Evolutionary conservation across 2,888 invertebrate genomes (phyloP), one percentile per base, ranked within the genome.

Genomic region (Clusia tigrina): DNA sequence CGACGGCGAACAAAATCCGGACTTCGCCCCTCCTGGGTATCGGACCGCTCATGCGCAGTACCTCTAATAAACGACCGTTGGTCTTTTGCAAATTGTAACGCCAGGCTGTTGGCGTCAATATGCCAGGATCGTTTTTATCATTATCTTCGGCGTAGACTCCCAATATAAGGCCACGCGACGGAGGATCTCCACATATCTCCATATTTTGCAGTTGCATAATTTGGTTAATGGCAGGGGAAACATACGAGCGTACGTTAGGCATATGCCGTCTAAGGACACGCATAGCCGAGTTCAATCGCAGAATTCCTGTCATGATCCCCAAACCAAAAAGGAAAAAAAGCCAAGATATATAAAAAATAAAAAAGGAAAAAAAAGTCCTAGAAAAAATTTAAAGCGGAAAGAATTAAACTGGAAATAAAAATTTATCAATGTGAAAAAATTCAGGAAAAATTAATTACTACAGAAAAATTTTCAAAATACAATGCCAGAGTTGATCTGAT

Each of bases 1-100:
- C 89, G 24, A 91, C 76, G 69, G 88, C 89, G 74, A 87, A 91
- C 73, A 90, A 88, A 10, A 90, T 83, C 68, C 91, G 85, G 1
- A 85, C 87, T 83, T 84, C 88, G 74, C 84, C 85, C 76, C 82
- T 83, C 78, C 63, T 86, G 1, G 82, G 82, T 82, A 85, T 87
- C 65, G 81, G 88, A 73, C 81, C 88, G 42, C 71, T 77, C 74
- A 87, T 78, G 18, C 86, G 84, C 23, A 88, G 73, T 23, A 87
- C 82, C 64, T 88, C 86, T 76, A 86, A 85, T 23, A 90, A 78
- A 62, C 86, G 86, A 1, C 89, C 88, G 57, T 85, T 83, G 0
- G 77, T 79, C 67, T 76, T 79, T 65, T 85, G 78, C 26, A 85
- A 78, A 76, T 90, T 86, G 73, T 87, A 90, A 60, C 87, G 86